Base-by-base conservation (phyloP, 2,888 invertebrate genomes). In the Slavum lentiscoides region DNA sequence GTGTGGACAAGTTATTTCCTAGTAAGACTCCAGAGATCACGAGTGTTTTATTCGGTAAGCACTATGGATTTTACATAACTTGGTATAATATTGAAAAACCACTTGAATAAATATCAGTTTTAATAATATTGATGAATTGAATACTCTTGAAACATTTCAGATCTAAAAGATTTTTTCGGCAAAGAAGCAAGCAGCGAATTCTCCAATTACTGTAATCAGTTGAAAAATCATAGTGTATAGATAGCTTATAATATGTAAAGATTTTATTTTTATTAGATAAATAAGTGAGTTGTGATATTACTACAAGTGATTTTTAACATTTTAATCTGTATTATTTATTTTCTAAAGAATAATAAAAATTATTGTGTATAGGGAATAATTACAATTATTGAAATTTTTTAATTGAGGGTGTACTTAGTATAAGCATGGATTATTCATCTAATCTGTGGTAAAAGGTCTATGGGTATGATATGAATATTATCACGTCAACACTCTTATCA, bases 21-120 rank as follows among this genome's bases (percentile, higher is more conserved):
- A 70, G 53, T 7, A 80, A 80, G 19, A 64, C 61, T n/a, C 43
- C 70, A 19, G 70, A 80, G 8, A 64, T 80, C 58, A 72, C 64
- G 19, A 49, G 43, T 58, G 9, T 80, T 64, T 58, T 80, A 58
- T 15, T 70, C 39, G 70, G 80, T 80, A 72, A 58, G n/a, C 17
- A 37, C 43, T 17, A n/a, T 69, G 15, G 21, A 21, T 11, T 43
- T 68, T 23, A 39, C 30, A 13, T 30, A 30, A 30, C 19, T 9
- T 72, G 23, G 55, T 43, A 61, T 55, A 59, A 23, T 43, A 49
- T 39, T 21, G 2, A 4, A 55, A 19, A 75, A 58, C 13, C 58
- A 9, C 8, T 43, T 30, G 19, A 55, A 19, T 19, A 55, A 19
- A 55, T 55, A 19, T 55, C 6, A 19, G 8, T 19, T 55, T 19